phyloP scores from a whole-genome alignment of 2,113 vertebrate genomes.

The Stegostoma tigrinum region DNA sequence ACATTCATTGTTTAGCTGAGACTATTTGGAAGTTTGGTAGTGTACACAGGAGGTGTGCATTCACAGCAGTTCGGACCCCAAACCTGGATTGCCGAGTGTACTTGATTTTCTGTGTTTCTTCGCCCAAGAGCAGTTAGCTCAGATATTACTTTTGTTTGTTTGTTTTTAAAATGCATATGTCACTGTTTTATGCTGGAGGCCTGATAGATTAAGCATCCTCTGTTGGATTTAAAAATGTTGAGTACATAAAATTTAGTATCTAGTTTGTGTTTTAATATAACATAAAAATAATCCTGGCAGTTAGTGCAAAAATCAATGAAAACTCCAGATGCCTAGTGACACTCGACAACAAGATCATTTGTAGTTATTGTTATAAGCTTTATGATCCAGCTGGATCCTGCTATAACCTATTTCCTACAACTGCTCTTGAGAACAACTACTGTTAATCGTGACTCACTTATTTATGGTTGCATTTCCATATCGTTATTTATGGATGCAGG shows the following conservation, averaged over 20 bases:
- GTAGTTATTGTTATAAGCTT: not conserved
- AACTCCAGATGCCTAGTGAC: not conserved
- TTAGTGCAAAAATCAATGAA: not conserved
- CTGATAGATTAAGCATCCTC: not conserved
- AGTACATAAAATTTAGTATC: not conserved
- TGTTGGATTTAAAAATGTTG: not conserved
- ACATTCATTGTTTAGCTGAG: not conserved
- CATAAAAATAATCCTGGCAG: not conserved
- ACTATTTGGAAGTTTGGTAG: not conserved
- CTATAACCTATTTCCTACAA: not conserved
- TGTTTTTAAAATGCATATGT: not conserved
- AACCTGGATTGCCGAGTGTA: not conserved
- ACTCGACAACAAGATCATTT: not conserved
- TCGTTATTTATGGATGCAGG: conserved; percentile 21
- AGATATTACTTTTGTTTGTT: not conserved
- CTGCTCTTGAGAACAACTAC: conserved; percentile 22
- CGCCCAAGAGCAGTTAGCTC: not conserved
- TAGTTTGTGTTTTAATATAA: conserved; percentile 8
- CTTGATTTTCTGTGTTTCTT: not conserved
- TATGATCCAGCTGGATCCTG: conserved; percentile 9
- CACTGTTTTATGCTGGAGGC: not conserved
- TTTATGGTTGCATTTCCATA: conserved; percentile 6
- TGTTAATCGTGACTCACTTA: conserved; percentile 2
- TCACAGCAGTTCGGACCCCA: not conserved
- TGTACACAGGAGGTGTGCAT: not conserved